phyloP scores from a whole-genome alignment of 2,797 vertebrate species.

The Masticophis lateralis region DNA sequence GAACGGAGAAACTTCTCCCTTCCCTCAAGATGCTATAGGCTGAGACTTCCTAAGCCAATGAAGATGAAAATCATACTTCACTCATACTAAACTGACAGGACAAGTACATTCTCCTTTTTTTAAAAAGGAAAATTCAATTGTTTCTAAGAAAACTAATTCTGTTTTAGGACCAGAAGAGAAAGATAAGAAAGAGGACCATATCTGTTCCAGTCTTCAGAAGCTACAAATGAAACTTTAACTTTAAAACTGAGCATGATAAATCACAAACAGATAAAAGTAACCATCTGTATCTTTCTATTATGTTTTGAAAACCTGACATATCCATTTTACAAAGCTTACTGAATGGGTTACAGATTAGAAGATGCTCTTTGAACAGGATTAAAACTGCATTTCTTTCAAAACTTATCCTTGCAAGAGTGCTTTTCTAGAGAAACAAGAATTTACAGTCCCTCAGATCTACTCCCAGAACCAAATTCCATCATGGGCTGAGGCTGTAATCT shows the following conservation, averaged over 20 bases:
- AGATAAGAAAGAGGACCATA: background rate
- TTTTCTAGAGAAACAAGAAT: background rate
- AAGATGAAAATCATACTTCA: background rate
- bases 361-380: background rate
- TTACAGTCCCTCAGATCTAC: constrained; percentile 13
- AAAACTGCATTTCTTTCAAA: background rate
- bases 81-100: background rate
- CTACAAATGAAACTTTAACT: background rate
- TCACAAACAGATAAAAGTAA: no score
- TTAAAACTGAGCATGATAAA: background rate
- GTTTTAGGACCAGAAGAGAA: background rate
- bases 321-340: background rate
- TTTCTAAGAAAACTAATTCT: background rate
- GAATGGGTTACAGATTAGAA: background rate
- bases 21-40: background rate
- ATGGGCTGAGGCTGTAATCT: constrained; percentile 40
- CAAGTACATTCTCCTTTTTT: background rate
- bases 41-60: background rate
- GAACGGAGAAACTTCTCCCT: background rate
- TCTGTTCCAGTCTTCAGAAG: constrained; percentile 21
- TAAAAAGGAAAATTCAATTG: background rate
- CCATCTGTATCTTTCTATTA: background rate
- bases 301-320: background rate
- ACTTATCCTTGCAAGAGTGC: background rate
- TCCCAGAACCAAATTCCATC: background rate